These are phyloP conservation scores for Heliconius charithonia DNA, from an alignment of 2,888 invertebrate genomes.

Conservation along the genomic window DNA sequence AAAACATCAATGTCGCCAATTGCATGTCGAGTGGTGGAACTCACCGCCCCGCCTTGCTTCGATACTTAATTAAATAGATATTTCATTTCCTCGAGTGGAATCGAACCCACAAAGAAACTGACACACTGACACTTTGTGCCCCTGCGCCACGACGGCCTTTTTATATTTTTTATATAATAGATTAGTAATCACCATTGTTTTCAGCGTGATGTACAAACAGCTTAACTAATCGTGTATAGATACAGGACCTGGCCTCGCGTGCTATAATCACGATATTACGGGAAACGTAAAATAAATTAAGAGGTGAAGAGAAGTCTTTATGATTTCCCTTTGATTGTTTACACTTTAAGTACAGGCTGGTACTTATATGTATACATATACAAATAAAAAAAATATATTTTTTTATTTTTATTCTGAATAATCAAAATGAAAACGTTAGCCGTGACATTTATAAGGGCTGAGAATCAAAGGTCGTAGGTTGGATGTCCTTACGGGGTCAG, in stretches of 20 bases:
- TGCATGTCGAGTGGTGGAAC: too few relatives aligned
- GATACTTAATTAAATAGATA: too few relatives aligned
- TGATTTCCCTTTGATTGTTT: conserved; percentile 14
- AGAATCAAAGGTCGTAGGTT: conserved; percentile 1
- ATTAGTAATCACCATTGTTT: not conserved
- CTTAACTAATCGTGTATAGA: conserved; percentile 44
- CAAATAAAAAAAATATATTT: not conserved
- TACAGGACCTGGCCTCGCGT: conserved; percentile 58
- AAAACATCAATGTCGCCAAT: too few relatives aligned
- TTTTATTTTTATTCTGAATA: not conserved
- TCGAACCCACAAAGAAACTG: too few relatives aligned
- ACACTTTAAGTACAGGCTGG: not conserved
- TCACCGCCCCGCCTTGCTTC: too few relatives aligned
- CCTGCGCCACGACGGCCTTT: too few relatives aligned
- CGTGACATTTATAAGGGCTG: conserved; percentile 11
- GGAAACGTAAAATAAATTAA: too few relatives aligned
- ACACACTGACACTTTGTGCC: too few relatives aligned
- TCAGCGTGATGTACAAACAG: conserved; percentile 12
- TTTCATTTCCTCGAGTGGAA: too few relatives aligned
- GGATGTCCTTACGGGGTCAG: conserved; percentile 9
- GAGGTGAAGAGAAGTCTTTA: conserved; percentile 5
- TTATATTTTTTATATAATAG: too few relatives aligned
- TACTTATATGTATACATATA: not conserved
- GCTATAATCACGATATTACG: conserved; percentile 26
- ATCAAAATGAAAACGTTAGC: not conserved